Evolutionary conservation across 2,113 vertebrate species (phyloP), one percentile per base, ranked within the genome.

Genomic region (Reinhardtius hippoglossoides): DNA sequence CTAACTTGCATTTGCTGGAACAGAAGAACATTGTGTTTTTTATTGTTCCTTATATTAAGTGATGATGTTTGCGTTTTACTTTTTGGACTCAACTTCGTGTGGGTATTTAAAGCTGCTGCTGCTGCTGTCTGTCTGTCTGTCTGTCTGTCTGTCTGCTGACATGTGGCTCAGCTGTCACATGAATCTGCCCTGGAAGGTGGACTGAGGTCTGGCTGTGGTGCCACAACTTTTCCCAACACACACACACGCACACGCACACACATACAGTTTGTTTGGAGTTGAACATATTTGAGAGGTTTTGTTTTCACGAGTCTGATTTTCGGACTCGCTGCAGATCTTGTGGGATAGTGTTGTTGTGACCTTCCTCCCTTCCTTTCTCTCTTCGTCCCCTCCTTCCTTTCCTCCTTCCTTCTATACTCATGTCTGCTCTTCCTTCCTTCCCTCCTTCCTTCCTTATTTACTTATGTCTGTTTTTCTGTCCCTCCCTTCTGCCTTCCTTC

Each of bases 121-220:
- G 40, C 40, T 42, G 37, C 35, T 37, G 35, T 37, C 35, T 37
- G 35, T 37, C 35, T 37, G 6, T 37, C 35, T 40, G 9, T 40
- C 37, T 40, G 40, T 42, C 40, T 40, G 40, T 13, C 40, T 42
- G 40, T 13, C 40, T 20, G 71, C 65, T 56, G 82, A 66, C 87
- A 79, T 84, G 83, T 70, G 84, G 24, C 57, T 26, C 16, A 8
- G 13, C 73, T 85, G 88, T 85, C 75, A 86, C 27, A 72, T 68
- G 63, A 79, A 85, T 82, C 62, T 54, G 27, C n/a, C 55, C 55
- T 16, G 31, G 35, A 24, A 54, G 55, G 48, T 9, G 48, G 48
- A 20, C 27, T 37, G 78, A 57, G 78, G 13, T 67, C 35, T 66
- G 13, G 35, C 21, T 50, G 46, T 65, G 23, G 24, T 15, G 23